Base-by-base conservation (phyloP, 2,888 invertebrate species). In the Xylocampa areola region DNA sequence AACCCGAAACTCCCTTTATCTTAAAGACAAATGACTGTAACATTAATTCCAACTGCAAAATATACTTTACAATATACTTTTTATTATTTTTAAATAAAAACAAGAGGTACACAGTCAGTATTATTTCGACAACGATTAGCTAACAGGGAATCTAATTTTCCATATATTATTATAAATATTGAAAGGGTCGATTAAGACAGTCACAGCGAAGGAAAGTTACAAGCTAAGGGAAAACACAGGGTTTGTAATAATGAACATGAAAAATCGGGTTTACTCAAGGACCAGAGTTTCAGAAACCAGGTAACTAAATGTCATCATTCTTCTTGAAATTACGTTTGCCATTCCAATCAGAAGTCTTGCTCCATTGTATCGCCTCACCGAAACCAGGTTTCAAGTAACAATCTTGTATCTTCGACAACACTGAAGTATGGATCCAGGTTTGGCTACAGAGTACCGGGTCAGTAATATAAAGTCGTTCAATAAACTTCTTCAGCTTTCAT, bases 61-160 rank as follows among this genome's bases (percentile, higher is more conserved):
- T 76, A 77, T 73, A 62, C 57, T 75, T 74, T 67, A 77, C 40
- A 65, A 73, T 75, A 80, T 78, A 77, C 59, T 80, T 80, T n/a
- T 77, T 77, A 81, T 80, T 79, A 79, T 81, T 78, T 81, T 77
- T 66, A 68, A 82, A 81, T 74, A 81, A 88, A n/a, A 89, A 86
- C 85, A 86, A 82, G 80, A 80, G 78, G 78, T 83, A 85, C 78
- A 81, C 79, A 78, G 79, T 82, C 69, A 80, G 73, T 79, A 82
- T 77, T 83, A 84, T 76, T 84, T 85, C 51, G 87, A 86, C 82
- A 86, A 87, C 82, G 84, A 85, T 83, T 72, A 84, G 81, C 84
- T 87, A 88, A 90, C 86, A 86, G 81, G 79, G 81, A 84, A 80
- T 82, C 82, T 84, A 84, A 81, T 76, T 83, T 81, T 82, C 76